Evolutionary conservation across 2,888 invertebrate species (phyloP).

Genomic region (Himalopsyche tibetana): DNA sequence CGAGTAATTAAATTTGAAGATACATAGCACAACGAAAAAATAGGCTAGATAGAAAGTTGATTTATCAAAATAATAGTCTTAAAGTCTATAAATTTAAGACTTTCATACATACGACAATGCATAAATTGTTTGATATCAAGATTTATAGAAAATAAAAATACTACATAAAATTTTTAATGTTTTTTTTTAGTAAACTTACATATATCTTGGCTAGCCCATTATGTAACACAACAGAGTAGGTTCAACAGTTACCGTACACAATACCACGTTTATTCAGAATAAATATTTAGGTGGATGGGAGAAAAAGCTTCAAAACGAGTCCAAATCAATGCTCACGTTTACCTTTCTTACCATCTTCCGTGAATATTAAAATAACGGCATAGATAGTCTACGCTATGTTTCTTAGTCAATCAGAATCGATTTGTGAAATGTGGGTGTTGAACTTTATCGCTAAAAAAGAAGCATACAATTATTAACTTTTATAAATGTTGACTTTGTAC

Average conservation of each 20-base stretch:
- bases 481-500: too few species aligned
- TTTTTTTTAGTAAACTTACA: too few species aligned
- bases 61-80: too few species aligned
- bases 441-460: neutral
- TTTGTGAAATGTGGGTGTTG: neutral
- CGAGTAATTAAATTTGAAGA: too few species aligned
- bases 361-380: neutral
- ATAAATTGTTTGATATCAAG: too few species aligned
- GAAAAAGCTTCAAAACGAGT: constrained; percentile 10
- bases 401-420: neutral
- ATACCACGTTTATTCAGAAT: neutral
- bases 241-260: neutral
- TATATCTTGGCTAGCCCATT: neutral
- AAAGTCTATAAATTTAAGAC: too few species aligned
- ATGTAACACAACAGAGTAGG: neutral
- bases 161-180: too few species aligned
- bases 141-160: too few species aligned
- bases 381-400: neutral
- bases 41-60: too few species aligned
- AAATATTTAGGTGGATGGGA: constrained; percentile 7
- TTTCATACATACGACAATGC: too few species aligned
- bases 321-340: constrained; percentile 14
- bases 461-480: too few species aligned
- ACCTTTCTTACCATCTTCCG: neutral
- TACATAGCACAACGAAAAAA: too few species aligned